Base-by-base conservation (phyloP, 2,888 invertebrate genomes). In the Xanthorhoe designata region DNA sequence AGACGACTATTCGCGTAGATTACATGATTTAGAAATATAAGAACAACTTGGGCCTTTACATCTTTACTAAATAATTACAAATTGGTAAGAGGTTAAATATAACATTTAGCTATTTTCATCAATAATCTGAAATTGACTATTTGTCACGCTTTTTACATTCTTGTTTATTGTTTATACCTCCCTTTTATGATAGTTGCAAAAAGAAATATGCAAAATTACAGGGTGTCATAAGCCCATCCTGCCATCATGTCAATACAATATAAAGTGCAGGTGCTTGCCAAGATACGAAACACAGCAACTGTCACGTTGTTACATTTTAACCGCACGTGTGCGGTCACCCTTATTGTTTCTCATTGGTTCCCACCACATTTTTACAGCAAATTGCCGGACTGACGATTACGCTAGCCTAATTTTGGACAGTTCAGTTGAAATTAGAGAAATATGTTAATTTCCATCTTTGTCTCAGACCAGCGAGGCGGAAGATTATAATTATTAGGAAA, bases 401-500 rank as follows among this genome's bases (percentile, higher is more conserved):
- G 78, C 84, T 85, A 82, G 85, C 87, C 87, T 85, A 90, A 92
- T 90, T 90, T 88, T 86, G 86, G 89, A 92, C 91, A 92, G 90
- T 83, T 84, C 80, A 83, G 82, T 85, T 83, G 78, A 84, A 87
- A 88, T 92, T 89, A 89, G 86, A 89, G 87, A 90, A 90, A 91
- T 91, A 92, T 92, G 92, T 86, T 88, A 92, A 92, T 92, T 88
- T 75, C 76, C 73, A 83, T 85, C 89, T 91, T 91, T 92, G 92
- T 92, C 83, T 81, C 82, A 82, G 76, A 64, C 81, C 90, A 85
- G 56, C 88, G 82, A 88, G 89, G 90, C 91, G 91, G 85, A 91
- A 90, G 89, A 90, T 89, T 91, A 90, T 92, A 92, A 92, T 92
- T 91, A 92, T 91, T 84, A 83, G 79, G 81, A 87, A 87, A 88